Conservation (phyloP, 2,113 vertebrate species). For the Python bivittatus region DNA sequence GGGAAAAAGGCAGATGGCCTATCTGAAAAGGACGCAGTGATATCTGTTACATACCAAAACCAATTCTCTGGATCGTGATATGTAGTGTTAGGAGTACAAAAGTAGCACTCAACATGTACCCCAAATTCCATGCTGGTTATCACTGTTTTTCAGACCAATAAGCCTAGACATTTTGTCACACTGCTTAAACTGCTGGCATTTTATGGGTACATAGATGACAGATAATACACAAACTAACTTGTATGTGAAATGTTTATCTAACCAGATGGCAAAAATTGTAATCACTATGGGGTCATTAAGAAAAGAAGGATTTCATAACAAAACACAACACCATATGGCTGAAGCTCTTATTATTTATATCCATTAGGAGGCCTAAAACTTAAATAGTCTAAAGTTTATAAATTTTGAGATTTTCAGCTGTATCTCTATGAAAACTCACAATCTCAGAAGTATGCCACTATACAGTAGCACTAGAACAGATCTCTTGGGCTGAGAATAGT, state of each 20-base stretch:
- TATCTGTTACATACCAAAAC: background rate
- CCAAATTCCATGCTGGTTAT: background rate
- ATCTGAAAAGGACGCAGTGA: background rate
- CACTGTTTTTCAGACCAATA: background rate
- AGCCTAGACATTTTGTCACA: background rate
- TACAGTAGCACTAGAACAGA: too few species aligned
- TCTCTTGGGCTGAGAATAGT: too few species aligned
- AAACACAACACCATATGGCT: background rate
- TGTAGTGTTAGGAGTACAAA: background rate
- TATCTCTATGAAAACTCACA: too few species aligned
- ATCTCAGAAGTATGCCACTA: too few species aligned
- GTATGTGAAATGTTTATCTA: background rate
- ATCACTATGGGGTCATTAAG: background rate
- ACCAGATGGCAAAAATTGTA: slow-evolving; percentile 17
- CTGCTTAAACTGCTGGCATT: background rate
- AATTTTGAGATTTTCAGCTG: too few species aligned
- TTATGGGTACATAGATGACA: background rate
- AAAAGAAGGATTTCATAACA: background rate
- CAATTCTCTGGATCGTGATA: background rate
- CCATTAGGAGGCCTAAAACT: background rate
- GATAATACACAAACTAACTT: background rate
- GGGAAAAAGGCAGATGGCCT: background rate
- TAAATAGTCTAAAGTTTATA: too few species aligned
- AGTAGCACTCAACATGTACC: background rate
- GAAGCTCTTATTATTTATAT: background rate